Percentiles rank a stretch among this genome's conserved stretches.
Evolutionary conservation across 2,888 invertebrate genomes (phyloP).

Genomic region (Morpho achilles): DNA sequence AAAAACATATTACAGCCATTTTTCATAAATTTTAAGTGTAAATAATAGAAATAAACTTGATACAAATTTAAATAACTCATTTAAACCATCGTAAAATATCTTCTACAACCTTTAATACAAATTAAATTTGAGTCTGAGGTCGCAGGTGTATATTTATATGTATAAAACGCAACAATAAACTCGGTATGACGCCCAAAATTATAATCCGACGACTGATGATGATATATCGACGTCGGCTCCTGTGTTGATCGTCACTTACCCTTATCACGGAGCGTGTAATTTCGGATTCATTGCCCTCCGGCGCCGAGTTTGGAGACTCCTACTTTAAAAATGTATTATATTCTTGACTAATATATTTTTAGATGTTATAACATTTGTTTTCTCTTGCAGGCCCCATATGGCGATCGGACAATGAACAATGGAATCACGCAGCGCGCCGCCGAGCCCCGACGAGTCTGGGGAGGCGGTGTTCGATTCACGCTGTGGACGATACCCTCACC

Average conservation of each 20-base stretch:
- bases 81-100: no score
- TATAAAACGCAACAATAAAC: slow-evolving; percentile 56
- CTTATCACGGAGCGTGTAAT: slow-evolving; percentile 71
- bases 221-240: slow-evolving; percentile 75
- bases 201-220: slow-evolving; percentile 73
- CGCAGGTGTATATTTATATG: slow-evolving; percentile 2
- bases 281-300: slow-evolving; percentile 74
- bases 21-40: no score
- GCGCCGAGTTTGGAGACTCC: slow-evolving; percentile 36
- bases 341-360: slow-evolving; percentile 6
- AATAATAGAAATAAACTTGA: no score
- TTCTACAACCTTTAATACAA: no score
- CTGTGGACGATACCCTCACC: slow-evolving; percentile 83
- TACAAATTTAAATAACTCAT: no score
- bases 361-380: slow-evolving; percentile 24
- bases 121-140: no score
- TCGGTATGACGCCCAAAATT: slow-evolving; percentile 61
- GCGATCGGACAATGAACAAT: slow-evolving; percentile 74
- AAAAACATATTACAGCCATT: no score
- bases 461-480: slow-evolving; percentile 86
- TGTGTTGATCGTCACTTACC: slow-evolving; percentile 75
- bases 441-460: slow-evolving; percentile 77
- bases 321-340: slow-evolving; percentile 40
- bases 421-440: slow-evolving; percentile 79
- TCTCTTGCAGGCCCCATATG: slow-evolving; percentile 59